These are phyloP conservation scores for Aporophyla lueneburgensis DNA, from an alignment of 2,888 invertebrate genomes.

Conservation along the genomic window DNA sequence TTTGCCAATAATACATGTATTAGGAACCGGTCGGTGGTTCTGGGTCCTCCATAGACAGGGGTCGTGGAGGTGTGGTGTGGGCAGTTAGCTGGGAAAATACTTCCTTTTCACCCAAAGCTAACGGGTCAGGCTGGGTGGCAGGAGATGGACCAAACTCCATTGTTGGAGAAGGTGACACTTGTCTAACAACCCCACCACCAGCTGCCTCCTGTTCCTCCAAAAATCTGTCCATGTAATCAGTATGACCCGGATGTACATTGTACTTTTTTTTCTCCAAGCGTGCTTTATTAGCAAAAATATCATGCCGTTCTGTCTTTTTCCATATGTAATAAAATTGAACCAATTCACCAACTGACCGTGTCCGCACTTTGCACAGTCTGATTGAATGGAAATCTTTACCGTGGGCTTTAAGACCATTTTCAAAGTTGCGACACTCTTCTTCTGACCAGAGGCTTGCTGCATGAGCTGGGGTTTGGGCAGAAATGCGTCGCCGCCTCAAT, in stretches of 20 bases:
- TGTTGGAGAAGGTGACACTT: slow-evolving; percentile 92
- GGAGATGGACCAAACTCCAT: slow-evolving; percentile 86
- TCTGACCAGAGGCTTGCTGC: slow-evolving; percentile 98
- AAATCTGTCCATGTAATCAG: slow-evolving; percentile 98
- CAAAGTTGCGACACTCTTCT: slow-evolving; percentile 99
- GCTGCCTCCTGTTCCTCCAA: slow-evolving; percentile 96
- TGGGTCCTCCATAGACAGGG: slow-evolving; percentile 85
- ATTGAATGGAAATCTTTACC: slow-evolving; percentile 99
- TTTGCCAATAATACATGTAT: slow-evolving; percentile 79
- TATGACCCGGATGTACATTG: slow-evolving; percentile 97
- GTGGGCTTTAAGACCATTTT: slow-evolving; percentile 97
- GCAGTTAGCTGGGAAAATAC: slow-evolving; percentile 88
- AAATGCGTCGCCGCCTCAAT: slow-evolving; percentile 94
- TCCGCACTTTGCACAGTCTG: slow-evolving; percentile 97
- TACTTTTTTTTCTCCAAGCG: slow-evolving; percentile 98
- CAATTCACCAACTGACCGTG: slow-evolving; percentile 98
- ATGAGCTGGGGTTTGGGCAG: slow-evolving; percentile 93
- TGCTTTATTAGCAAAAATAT: slow-evolving; percentile 96
- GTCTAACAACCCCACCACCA: slow-evolving; percentile 90
- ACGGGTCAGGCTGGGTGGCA: slow-evolving; percentile 86
- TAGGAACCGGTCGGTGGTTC: slow-evolving; percentile 87
- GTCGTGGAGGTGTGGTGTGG: slow-evolving; percentile 82
- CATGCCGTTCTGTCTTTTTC: slow-evolving; percentile 99
- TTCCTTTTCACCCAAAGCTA: slow-evolving; percentile 88
- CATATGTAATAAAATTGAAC: slow-evolving; percentile 99